A percentile compares a stretch with the other conserved stretches of the same genome.
phyloP scores from a whole-genome alignment of 2,797 vertebrate genomes.

The Pangasius mekongensis region DNA sequence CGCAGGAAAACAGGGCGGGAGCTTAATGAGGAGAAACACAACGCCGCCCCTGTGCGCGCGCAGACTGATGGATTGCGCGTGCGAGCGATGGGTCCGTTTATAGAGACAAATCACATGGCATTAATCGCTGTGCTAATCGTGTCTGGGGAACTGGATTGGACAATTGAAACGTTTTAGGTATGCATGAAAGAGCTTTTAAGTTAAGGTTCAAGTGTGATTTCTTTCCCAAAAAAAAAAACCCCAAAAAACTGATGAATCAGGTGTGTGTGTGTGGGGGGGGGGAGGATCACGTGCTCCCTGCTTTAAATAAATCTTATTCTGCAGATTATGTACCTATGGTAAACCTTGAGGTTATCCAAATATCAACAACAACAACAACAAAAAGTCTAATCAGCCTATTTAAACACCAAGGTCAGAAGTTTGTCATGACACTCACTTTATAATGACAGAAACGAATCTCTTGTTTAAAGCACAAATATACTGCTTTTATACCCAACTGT shows the following conservation, averaged over 20 bases:
- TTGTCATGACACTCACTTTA: not conserved
- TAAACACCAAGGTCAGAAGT: not conserved
- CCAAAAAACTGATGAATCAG: not conserved
- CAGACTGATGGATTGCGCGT: slow-evolving; percentile 59
- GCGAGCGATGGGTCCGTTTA: slow-evolving; percentile 46
- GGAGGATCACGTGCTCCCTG: not conserved
- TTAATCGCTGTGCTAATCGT: slow-evolving; percentile 38
- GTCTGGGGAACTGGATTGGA: slow-evolving; percentile 21
- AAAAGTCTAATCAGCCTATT: not conserved
- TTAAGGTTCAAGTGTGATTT: not conserved
- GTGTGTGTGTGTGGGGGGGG: not conserved
- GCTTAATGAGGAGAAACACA: slow-evolving; percentile 65
- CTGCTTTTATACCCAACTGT: not conserved
- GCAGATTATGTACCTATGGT: not conserved
- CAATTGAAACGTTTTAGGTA: not conserved
- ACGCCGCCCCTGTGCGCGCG: slow-evolving; percentile 45
- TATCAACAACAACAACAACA: not conserved
- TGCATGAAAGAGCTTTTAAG: not conserved
- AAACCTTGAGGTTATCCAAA: not conserved
- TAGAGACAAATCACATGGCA: slow-evolving; percentile 51
- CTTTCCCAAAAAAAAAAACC: not conserved
- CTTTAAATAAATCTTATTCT: not conserved
- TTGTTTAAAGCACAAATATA: not conserved
- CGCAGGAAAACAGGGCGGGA: slow-evolving; percentile 53
- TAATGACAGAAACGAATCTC: not conserved